phyloP scores from a whole-genome alignment of 2,113 vertebrate genomes.

The Hemicordylus capensis region DNA sequence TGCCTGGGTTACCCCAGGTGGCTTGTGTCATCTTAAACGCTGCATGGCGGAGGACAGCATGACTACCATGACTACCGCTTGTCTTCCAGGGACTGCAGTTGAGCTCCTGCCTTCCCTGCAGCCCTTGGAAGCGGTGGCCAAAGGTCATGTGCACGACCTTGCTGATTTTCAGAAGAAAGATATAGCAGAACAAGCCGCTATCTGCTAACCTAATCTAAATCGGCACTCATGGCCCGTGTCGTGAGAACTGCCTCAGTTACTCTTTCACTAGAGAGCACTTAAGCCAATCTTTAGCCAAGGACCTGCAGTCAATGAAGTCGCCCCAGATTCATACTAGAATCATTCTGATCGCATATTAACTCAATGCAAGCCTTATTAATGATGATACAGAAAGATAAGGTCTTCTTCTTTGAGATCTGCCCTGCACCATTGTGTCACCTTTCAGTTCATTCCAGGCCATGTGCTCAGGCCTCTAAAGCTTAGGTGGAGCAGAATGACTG shows the following conservation, averaged over 20 bases:
- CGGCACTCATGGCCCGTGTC: too few species aligned
- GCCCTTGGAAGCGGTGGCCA: too few species aligned
- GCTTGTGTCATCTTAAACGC: too few species aligned
- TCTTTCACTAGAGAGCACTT: background rate
- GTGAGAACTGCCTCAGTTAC: too few species aligned
- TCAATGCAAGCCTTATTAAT: accelerated
- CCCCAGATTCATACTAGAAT: background rate
- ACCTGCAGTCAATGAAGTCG: too few species aligned
- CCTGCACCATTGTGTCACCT: background rate
- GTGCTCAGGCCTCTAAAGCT: accelerated
- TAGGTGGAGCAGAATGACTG: background rate
- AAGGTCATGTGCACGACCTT: too few species aligned
- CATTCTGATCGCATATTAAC: background rate
- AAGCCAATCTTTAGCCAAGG: background rate
- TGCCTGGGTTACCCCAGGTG: too few species aligned
- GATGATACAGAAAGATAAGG: accelerated
- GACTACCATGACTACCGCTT: too few species aligned
- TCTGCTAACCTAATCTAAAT: background rate
- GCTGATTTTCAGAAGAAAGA: background rate
- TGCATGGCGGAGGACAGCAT: too few species aligned
- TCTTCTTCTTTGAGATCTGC: background rate
- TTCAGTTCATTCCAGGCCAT: background rate
- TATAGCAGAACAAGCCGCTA: background rate
- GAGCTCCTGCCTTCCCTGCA: too few species aligned
- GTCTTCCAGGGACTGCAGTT: too few species aligned